Evolutionary conservation across 2,888 invertebrate species (phyloP).

Genomic region (Pecten maximus): DNA sequence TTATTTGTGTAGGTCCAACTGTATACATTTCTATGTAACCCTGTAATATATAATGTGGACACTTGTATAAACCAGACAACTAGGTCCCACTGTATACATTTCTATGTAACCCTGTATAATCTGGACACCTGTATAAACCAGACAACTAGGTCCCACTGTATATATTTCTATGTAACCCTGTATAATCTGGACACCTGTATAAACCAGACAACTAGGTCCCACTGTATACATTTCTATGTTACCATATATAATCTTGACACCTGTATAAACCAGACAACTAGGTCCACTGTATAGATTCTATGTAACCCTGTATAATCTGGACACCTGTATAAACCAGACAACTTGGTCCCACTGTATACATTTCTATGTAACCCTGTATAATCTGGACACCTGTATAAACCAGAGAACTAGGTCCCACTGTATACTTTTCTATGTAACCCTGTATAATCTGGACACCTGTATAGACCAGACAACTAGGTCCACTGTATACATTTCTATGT

Average conservation of each 20-base stretch:
- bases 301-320: not conserved
- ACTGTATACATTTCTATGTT: not conserved
- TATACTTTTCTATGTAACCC: not conserved
- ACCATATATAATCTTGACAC: not conserved
- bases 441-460: not conserved
- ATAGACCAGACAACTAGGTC: not conserved
- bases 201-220: not conserved
- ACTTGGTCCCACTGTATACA: no score
- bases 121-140: not conserved
- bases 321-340: not conserved
- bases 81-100: not conserved
- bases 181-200: not conserved
- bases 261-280: not conserved
- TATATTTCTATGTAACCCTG: not conserved
- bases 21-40: not conserved
- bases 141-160: not conserved
- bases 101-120: not conserved
- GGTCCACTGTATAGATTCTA: not conserved
- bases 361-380: no score
- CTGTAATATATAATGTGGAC: not conserved
- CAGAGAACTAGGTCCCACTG: not conserved
- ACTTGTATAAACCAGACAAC: not conserved
- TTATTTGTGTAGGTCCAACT: not conserved
- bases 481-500: not conserved
- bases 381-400: no score